Conservation (phyloP, 2,797 vertebrate genomes). For the Falco rusticolus region DNA sequence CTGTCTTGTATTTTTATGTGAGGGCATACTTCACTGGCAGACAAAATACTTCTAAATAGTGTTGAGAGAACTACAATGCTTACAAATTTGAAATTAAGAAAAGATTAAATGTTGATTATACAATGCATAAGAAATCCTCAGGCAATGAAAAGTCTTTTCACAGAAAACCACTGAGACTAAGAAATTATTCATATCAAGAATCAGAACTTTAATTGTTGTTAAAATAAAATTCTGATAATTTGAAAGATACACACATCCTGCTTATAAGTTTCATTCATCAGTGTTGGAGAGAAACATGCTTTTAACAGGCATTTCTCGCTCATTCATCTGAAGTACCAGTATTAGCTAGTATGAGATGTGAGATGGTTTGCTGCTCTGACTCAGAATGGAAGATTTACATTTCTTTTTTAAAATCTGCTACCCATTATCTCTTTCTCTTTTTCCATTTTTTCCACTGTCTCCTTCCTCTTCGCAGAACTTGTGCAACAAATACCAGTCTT, state of each 20-base stretch:
- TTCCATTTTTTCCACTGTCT: background rate
- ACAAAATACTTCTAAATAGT: background rate
- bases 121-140: background rate
- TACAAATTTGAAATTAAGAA: background rate
- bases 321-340: background rate
- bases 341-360: background rate
- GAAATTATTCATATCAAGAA: background rate
- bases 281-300: background rate
- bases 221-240: background rate
- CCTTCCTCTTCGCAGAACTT: background rate
- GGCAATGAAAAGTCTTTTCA: background rate
- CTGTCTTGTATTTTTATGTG: background rate
- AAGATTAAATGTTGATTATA: background rate
- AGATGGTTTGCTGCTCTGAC: background rate
- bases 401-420: background rate
- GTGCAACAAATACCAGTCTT: background rate
- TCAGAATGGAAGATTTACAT: background rate
- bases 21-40: background rate
- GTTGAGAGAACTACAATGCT: background rate
- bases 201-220: background rate
- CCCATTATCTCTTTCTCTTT: background rate
- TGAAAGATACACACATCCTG: background rate
- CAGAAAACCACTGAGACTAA: background rate
- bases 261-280: background rate
- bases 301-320: background rate